Evolutionary conservation across 92 coral and sea anemone genomes (phyloP).

Genomic region (Anthopleura xanthogrammica): DNA sequence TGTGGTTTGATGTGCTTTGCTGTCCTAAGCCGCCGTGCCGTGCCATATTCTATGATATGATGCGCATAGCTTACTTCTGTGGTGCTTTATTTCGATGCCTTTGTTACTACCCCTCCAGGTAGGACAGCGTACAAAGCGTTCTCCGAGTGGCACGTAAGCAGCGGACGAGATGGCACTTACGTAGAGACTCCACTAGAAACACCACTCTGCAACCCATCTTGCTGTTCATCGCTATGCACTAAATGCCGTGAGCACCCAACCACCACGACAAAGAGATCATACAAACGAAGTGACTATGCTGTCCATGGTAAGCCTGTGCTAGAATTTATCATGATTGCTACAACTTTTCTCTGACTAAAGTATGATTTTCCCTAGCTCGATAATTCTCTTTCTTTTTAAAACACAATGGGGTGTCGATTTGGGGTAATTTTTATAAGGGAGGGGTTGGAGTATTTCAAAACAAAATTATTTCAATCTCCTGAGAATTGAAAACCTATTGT

Average conservation of each 20-base stretch:
- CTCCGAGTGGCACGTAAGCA: conserved; percentile 83
- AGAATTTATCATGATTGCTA: too few relatives aligned
- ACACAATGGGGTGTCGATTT: too few relatives aligned
- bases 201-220: conserved; percentile 90
- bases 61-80: too few relatives aligned
- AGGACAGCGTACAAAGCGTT: conserved; percentile 90
- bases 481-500: too few relatives aligned
- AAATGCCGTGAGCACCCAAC: conserved; percentile 65
- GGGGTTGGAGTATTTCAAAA: too few relatives aligned
- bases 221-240: conserved; percentile 79
- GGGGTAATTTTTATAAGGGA: too few relatives aligned
- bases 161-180: conserved; percentile 80
- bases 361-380: too few relatives aligned
- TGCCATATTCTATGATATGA: neutral
- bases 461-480: too few relatives aligned
- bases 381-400: too few relatives aligned
- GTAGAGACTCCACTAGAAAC: conserved; percentile 79
- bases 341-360: too few relatives aligned
- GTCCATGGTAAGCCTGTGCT: neutral
- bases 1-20: neutral
- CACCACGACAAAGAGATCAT: neutral
- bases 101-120: conserved; percentile 31
- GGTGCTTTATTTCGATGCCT: neutral
- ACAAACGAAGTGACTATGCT: neutral
- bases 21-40: neutral